These are phyloP conservation scores for Aurelia aurita complex sp. Pacific DNA, from an alignment of 30 jellyfish, hydroid and myxozoan species.

Conservation along the genomic window DNA sequence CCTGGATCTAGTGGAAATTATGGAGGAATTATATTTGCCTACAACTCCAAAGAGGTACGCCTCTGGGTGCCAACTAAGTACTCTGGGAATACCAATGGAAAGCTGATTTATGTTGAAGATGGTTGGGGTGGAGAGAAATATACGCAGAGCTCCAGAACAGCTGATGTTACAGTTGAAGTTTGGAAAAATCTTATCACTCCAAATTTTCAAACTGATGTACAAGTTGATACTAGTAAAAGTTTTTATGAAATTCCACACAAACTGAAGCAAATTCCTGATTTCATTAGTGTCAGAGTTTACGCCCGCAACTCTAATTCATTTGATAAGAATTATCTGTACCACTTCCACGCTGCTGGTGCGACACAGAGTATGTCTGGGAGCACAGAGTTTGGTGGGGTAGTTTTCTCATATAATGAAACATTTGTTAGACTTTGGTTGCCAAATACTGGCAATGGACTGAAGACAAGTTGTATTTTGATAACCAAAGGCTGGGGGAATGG, in stretches of 20 bases:
- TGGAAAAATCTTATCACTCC: conserved; percentile 93
- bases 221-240: conserved; percentile 64
- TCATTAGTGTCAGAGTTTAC: conserved; percentile 84
- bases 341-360: conserved; percentile 89
- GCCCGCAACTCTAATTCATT: background rate
- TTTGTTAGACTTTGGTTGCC: conserved; percentile 89
- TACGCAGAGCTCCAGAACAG: conserved; percentile 84
- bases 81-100: conserved; percentile 70
- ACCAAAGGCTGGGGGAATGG: conserved; percentile 98
- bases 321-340: conserved; percentile 57
- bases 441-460: conserved; percentile 27
- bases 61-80: conserved; percentile 92
- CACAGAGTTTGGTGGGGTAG: conserved; percentile 89
- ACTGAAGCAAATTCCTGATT: conserved; percentile 85
- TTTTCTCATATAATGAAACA: conserved; percentile 84
- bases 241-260: conserved; percentile 69
- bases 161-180: conserved; percentile 86
- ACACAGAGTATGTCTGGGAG: conserved; percentile 73
- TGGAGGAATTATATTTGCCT: conserved; percentile 95
- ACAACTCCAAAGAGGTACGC: conserved; percentile 70
- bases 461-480: conserved; percentile 77
- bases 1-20: conserved; percentile 76
- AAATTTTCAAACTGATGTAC: conserved; percentile 72
- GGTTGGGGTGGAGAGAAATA: conserved; percentile 97
- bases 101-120: conserved; percentile 88